A percentile compares a stretch with the other conserved stretches of the same genome.
Conservation (phyloP, 64 coral and sea anemone genomes). For the Montipora sp. region DNA sequence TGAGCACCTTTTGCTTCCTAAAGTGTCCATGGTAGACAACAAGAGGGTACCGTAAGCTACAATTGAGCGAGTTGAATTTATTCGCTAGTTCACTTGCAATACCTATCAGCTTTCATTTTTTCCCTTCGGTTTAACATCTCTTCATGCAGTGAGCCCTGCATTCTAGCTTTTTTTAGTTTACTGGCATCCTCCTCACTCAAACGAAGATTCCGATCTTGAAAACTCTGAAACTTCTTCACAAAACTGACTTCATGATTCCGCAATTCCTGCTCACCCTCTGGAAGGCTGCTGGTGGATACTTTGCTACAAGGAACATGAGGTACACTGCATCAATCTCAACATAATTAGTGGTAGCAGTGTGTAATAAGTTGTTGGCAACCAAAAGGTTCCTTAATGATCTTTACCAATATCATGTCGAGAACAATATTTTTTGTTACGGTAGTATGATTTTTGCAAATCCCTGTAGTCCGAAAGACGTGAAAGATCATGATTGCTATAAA, state of each 20-base stretch:
- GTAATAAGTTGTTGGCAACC: too few relatives aligned
- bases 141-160: slow-evolving; percentile 89
- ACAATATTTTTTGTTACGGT: too few relatives aligned
- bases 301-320: slow-evolving; percentile 64
- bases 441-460: too few relatives aligned
- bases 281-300: slow-evolving; percentile 62
- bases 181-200: slow-evolving; percentile 75
- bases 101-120: slow-evolving; percentile 99
- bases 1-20: not conserved
- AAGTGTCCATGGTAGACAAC: not conserved
- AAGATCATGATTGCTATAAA: too few relatives aligned
- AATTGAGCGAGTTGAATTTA: not conserved
- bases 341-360: not conserved
- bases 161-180: slow-evolving; percentile 83
- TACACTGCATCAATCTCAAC: not conserved
- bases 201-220: slow-evolving; percentile 91
- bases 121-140: slow-evolving; percentile 94
- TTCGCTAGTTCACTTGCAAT: slow-evolving; percentile 81
- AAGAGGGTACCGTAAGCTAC: not conserved
- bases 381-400: too few relatives aligned
- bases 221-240: slow-evolving; percentile 99
- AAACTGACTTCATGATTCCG: slow-evolving; percentile 93
- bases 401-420: too few relatives aligned
- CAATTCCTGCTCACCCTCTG: slow-evolving; percentile 79
- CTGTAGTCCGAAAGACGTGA: too few relatives aligned